Percentiles rank a stretch among this genome's conserved stretches.
Conservation (phyloP, 1,140 invertebrate species). For the Oppia nitens region DNA sequence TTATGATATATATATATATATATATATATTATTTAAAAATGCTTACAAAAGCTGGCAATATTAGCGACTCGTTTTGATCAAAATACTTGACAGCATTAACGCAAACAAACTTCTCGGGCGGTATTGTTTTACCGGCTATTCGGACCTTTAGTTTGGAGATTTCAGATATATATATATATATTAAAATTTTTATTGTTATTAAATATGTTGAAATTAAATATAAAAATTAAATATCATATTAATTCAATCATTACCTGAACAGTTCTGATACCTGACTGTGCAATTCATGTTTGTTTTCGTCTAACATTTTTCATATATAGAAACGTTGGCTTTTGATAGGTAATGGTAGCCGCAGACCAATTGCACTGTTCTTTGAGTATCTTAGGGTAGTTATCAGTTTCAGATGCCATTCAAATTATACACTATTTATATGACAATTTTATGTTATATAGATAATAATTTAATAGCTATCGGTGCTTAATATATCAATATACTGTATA, state of each 20-base stretch:
- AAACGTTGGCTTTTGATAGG: conserved; percentile 5
- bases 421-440: not conserved
- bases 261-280: not conserved
- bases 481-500: too few relatives aligned
- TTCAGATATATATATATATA: conserved; percentile 18
- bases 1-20: too few relatives aligned
- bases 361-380: not conserved
- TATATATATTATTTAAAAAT: not conserved
- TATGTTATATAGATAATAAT: not conserved
- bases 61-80: conserved; percentile 48
- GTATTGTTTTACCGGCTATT: conserved; percentile 86
- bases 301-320: conserved; percentile 4
- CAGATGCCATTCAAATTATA: not conserved
- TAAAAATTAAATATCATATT: not conserved
- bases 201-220: not conserved
- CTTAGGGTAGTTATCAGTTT: not conserved
- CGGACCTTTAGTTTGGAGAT: conserved; percentile 64
- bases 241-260: not conserved
- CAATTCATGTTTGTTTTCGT: not conserved
- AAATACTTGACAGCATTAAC: conserved; percentile 61
- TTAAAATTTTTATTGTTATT: not conserved
- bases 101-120: conserved; percentile 86
- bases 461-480: not conserved
- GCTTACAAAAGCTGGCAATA: not conserved
- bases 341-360: conserved; percentile 9